Conservation (phyloP, 2,888 invertebrate genomes). For the Scaptomyza cyrtandrae region DNA sequence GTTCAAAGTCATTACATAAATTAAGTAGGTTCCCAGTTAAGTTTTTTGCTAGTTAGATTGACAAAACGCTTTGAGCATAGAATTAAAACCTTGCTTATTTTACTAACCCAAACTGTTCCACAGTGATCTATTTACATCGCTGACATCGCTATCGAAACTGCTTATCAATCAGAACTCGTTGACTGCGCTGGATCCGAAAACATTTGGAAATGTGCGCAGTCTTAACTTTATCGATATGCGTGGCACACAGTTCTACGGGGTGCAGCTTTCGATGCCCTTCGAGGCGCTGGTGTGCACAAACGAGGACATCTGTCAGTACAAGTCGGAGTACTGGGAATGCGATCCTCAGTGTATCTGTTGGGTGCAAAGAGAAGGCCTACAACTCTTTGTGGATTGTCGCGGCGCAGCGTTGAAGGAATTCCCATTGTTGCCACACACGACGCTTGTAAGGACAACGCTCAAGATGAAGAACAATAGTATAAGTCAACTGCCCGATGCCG, state of each 20-base stretch:
- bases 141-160: constrained; percentile 85
- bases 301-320: constrained; percentile 86
- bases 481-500: constrained; percentile 75
- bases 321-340: constrained; percentile 81
- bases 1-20: not conserved
- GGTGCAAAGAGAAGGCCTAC: constrained; percentile 82
- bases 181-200: constrained; percentile 79
- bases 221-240: constrained; percentile 86
- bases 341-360: constrained; percentile 85
- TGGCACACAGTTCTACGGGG: constrained; percentile 85
- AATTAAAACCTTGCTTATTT: not conserved
- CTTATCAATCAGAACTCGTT: constrained; percentile 85
- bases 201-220: constrained; percentile 86
- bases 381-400: constrained; percentile 85
- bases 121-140: constrained; percentile 82
- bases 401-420: constrained; percentile 82
- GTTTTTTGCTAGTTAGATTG: not conserved
- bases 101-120: constrained; percentile 32
- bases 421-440: constrained; percentile 81
- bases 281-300: constrained; percentile 55
- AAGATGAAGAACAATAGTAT: constrained; percentile 84
- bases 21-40: not conserved
- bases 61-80: too few relatives aligned
- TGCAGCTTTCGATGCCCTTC: constrained; percentile 48
- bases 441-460: constrained; percentile 79